These are phyloP conservation scores for Ophion costatus DNA, from an alignment of 2,888 invertebrate genomes.

Conservation along the genomic window DNA sequence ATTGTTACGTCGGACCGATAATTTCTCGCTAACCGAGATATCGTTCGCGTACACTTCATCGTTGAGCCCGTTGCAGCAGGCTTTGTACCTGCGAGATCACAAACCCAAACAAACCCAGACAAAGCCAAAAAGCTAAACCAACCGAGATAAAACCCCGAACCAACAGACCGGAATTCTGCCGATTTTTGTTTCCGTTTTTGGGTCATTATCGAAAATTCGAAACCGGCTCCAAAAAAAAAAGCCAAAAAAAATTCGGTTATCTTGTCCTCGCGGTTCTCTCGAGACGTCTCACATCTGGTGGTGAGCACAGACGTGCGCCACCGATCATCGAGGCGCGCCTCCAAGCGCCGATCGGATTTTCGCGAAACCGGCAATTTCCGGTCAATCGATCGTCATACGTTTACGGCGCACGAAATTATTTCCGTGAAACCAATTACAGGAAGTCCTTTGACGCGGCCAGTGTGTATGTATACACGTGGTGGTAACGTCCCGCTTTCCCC, in stretches of 20 bases:
- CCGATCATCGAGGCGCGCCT: constrained; percentile 9
- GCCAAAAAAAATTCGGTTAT: too few relatives aligned
- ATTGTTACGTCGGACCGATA: constrained; percentile 74
- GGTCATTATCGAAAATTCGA: too few relatives aligned
- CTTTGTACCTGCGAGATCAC: neutral
- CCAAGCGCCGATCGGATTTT: constrained; percentile 37
- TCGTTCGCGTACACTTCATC: constrained; percentile 6
- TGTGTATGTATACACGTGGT: constrained; percentile 43
- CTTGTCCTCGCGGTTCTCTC: too few relatives aligned
- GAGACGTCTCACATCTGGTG: neutral
- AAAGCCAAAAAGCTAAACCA: neutral
- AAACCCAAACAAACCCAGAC: neutral
- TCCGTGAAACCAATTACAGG: constrained; percentile 66
- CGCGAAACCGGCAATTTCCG: constrained; percentile 65
- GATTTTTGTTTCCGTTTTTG: neutral
- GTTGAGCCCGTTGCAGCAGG: neutral
- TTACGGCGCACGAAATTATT: constrained; percentile 62
- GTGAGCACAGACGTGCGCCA: neutral
- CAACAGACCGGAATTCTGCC: neutral
- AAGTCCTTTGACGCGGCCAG: constrained; percentile 63
- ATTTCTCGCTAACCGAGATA: constrained; percentile 4
- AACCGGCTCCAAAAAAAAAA: too few relatives aligned
- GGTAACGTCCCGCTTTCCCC: neutral
- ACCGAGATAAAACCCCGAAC: neutral
- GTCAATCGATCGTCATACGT: constrained; percentile 38